Percentiles rank a stretch among this genome's conserved stretches.
Evolutionary conservation across 2,888 invertebrate species (phyloP).

Genomic region (Drosophila affinis): DNA sequence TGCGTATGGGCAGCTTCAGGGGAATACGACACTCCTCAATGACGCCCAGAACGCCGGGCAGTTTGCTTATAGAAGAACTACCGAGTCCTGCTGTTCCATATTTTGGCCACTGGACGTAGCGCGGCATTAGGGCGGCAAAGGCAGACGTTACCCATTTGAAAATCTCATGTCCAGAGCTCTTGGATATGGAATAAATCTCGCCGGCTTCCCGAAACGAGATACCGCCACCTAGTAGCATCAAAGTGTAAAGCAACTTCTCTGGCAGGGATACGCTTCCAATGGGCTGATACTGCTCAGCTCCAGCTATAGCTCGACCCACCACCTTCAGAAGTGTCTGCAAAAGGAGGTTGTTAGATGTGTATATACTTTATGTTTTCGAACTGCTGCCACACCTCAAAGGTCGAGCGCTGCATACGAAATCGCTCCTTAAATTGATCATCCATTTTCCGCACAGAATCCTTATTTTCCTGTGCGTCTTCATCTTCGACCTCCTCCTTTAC

Average conservation of each 20-base stretch:
- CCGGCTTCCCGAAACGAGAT: constrained; percentile 53
- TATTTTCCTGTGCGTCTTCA: neutral
- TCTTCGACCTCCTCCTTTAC: neutral
- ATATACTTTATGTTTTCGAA: neutral
- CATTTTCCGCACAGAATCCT: constrained; percentile 9
- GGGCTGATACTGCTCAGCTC: constrained; percentile 35
- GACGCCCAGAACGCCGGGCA: constrained; percentile 52
- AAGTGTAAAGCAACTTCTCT: constrained; percentile 48
- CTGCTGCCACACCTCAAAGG: constrained; percentile 40
- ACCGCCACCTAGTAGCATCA: constrained; percentile 47
- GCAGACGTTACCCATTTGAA: constrained; percentile 51
- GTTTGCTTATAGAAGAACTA: constrained; percentile 1
- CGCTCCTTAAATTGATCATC: constrained; percentile 55
- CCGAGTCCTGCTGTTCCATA: constrained; percentile 12
- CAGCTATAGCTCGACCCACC: constrained; percentile 34
- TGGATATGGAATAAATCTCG: constrained; percentile 51
- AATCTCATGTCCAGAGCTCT: constrained; percentile 56
- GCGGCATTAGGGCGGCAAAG: constrained; percentile 40
- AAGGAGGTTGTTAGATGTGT: neutral
- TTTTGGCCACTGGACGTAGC: constrained; percentile 47
- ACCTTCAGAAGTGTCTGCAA: constrained; percentile 34
- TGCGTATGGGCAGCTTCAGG: constrained; percentile 33
- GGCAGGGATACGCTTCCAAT: constrained; percentile 42
- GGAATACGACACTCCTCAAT: constrained; percentile 49
- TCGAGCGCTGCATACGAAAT: constrained; percentile 55